Base-by-base conservation (phyloP, 2,888 invertebrate species). In the Drymonia ruficornis region DNA sequence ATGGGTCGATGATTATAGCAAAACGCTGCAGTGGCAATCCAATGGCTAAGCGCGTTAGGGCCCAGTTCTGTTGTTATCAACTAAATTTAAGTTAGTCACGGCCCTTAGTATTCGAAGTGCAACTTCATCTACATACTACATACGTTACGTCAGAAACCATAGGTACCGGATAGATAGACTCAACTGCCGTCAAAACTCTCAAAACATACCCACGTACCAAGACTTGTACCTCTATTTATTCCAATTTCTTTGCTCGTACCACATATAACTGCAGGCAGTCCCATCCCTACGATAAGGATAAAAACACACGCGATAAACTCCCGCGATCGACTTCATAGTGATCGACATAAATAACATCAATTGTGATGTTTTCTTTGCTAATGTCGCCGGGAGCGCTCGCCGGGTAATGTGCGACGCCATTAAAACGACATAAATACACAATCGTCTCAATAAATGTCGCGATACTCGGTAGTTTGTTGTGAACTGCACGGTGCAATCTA, bases 381-480 rank as follows among this genome's bases (percentile, higher is more conserved):
- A 68, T 66, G 72, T 71, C 68, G 70, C 59, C 71, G 65, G 55
- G 63, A 60, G 63, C 72, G 73, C 60, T 55, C 63, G 63, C 61
- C 70, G 71, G 78, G 84, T 91, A 91, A 91, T 91, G 91, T 87
- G 84, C 81, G 67, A 74, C 59, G 79, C 86, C 91, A 91, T 91
- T 91, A 91, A 91, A 89, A 88, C 78, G 68, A 83, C 87, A 91
- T 89, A 91, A 91, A 91, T 91, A 89, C 83, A 80, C 81, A 79
- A 86, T 86, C 84, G 83, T 83, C 82, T 86, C 85, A 83, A 87
- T 88, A 89, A 90, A 89, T 55, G 66, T 67, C 61, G 70, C 60
- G 59, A 50, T 49, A 56, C 53, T 64, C 52, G 65, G 72, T 74
- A 71, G 74, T 76, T 74, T 71, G 76, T 71, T 70, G 78, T 74